Evolutionary conservation across 2,113 vertebrate genomes (phyloP), one percentile per base, ranked within the genome.

Genomic region (Chionis minor): DNA sequence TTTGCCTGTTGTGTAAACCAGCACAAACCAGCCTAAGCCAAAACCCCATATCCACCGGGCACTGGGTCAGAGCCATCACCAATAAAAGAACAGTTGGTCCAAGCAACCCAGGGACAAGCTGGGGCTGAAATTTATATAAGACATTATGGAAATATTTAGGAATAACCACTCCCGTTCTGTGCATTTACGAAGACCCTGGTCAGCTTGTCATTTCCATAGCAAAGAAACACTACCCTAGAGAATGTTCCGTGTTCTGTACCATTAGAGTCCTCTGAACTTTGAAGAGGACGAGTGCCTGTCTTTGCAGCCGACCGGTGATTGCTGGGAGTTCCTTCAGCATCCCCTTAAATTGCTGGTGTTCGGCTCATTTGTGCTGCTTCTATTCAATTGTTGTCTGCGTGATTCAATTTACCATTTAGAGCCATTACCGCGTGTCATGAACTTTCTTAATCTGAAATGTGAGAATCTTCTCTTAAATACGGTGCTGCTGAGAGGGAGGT

Each of bases 391-490:
- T 77, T 96, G 89, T 70, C 84, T 42, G 63, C 38, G 77, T 96
- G 92, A 97, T 97, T 96, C 95, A 94, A 95, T 97, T 97, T 96
- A 85, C 79, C 74, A 86, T 96, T 97, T 96, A 94, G 89, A 96
- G 94, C 95, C 95, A 96, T 96, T 97, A 95, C 87, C 0, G 26
- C 19, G 78, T 95, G 97, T 97, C 94, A 81, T 71, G 96, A 96
- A 96, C 91, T 92, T 92, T 90, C 95, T 88, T 92, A 88, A 65
- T 81, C 78, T 88, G 95, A 96, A 96, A 96, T 7, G 87, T 22
- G 92, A 96, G 97, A 95, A 95, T 97, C 89, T 86, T 80, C 84
- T 80, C 74, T 77, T 92, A 92, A 96, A 80, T 51, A 83, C 0
- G 7, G 62, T 54, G 81, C 70, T 92, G 94, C 94, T 83, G 93